Conservation (phyloP, 2,113 vertebrate genomes). For the Azemiops feae region DNA sequence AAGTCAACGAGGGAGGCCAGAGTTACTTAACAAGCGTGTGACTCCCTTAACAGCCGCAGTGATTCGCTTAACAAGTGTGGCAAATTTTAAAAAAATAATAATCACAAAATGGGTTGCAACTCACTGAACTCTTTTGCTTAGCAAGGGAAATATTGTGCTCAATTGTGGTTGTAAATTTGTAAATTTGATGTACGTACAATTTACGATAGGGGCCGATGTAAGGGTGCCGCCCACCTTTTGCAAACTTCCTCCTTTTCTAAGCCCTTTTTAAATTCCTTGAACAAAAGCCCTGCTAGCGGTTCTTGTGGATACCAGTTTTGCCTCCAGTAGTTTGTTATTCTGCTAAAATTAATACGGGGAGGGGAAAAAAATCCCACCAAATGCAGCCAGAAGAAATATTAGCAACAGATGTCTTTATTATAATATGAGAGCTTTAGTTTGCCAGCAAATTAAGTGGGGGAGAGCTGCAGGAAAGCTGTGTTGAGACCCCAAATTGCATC, state of each 20-base stretch:
- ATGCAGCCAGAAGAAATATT: background rate
- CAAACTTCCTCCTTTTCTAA: background rate
- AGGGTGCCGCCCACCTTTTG: background rate
- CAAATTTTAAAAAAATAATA: too few relatives aligned
- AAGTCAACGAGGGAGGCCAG: too few relatives aligned
- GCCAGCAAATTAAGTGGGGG: conserved; percentile 15
- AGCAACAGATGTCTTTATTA: background rate
- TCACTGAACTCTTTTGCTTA: too few relatives aligned
- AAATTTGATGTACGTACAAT: background rate
- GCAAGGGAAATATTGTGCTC: background rate
- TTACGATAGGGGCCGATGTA: background rate
- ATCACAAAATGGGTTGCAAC: too few relatives aligned
- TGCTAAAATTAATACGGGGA: background rate
- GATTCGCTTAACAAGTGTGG: too few relatives aligned
- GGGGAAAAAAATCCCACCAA: background rate
- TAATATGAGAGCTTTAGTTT: conserved; percentile 2
- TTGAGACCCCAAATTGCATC: background rate
- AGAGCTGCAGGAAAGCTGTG: background rate
- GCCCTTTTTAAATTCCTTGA: background rate
- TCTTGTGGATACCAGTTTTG: background rate
- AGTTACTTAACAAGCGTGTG: too few relatives aligned
- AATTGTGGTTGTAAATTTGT: background rate
- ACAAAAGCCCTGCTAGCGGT: background rate
- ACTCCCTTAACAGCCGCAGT: too few relatives aligned
- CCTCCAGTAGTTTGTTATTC: background rate